These are phyloP conservation scores for Aspidiotus destructor DNA, from an alignment of 2,888 invertebrate genomes.

Conservation along the genomic window DNA sequence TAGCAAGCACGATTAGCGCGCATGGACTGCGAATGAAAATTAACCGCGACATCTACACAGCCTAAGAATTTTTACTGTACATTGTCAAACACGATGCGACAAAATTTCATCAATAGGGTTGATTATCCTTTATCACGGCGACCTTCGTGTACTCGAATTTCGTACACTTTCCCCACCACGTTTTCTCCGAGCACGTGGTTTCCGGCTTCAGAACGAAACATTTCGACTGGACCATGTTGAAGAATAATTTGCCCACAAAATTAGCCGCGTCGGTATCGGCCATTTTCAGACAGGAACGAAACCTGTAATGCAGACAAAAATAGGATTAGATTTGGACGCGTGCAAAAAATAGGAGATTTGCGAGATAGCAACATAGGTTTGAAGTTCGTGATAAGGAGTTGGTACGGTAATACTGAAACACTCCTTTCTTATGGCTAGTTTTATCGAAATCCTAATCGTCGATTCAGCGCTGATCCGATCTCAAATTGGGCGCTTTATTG, in stretches of 20 bases:
- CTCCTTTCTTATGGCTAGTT: no score
- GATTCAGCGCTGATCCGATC: no score
- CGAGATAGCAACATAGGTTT: not conserved
- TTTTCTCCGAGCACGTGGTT: conserved; percentile 61
- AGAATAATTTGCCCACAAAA: conserved; percentile 84
- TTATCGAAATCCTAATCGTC: no score
- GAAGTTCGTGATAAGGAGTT: not conserved
- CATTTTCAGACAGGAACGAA: conserved; percentile 82
- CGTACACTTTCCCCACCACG: conserved; percentile 81
- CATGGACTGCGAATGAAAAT: no score
- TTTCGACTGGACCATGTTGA: conserved; percentile 88
- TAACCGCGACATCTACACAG: no score
- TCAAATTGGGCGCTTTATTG: no score
- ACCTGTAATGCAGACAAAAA: conserved; percentile 53
- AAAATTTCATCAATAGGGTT: conserved; percentile 24
- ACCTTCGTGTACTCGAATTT: conserved; percentile 33
- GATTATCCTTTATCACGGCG: conserved; percentile 34
- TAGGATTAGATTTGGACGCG: no score
- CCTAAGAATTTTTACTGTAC: no score
- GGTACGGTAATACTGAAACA: no score
- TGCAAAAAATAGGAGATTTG: not conserved
- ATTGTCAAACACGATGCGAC: no score
- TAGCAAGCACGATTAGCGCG: no score
- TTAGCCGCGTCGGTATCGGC: conserved; percentile 77
- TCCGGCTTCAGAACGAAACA: conserved; percentile 79